phyloP scores from a whole-genome alignment of 2,113 vertebrate genomes.

The Dicrurus megarhynchus region DNA sequence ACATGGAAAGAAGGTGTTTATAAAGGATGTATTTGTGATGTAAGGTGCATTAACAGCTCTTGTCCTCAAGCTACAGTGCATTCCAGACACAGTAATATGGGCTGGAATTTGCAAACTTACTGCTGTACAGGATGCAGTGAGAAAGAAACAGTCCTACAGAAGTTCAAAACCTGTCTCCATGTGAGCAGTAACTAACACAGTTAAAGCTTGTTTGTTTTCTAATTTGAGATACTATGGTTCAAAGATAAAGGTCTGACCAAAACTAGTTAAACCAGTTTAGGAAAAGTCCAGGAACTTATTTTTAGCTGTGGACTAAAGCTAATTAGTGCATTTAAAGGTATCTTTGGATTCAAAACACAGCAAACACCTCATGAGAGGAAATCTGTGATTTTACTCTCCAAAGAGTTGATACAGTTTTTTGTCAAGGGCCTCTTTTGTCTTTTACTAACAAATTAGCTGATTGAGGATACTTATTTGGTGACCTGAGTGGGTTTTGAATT shows the following conservation, averaged over 20 bases:
- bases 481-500: neutral
- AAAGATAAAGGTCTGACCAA: neutral
- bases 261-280: neutral
- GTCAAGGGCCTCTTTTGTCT: neutral
- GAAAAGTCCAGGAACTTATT: neutral
- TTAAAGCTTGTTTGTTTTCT: neutral
- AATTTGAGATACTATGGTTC: neutral
- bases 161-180: neutral
- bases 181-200: neutral
- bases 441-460: neutral
- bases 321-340: neutral
- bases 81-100: neutral
- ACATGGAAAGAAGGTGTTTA: neutral
- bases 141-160: neutral
- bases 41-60: neutral
- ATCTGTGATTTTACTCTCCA: neutral
- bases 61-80: neutral
- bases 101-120: neutral
- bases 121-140: accelerated
- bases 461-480: neutral
- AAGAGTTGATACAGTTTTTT: neutral
- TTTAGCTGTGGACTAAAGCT: neutral
- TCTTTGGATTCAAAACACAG: neutral
- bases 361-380: neutral
- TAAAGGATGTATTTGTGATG: neutral